Evolutionary conservation across 2,113 vertebrate species (phyloP), one percentile per base, ranked within the genome.

Genomic region (Tragelaphus buxtoni): DNA sequence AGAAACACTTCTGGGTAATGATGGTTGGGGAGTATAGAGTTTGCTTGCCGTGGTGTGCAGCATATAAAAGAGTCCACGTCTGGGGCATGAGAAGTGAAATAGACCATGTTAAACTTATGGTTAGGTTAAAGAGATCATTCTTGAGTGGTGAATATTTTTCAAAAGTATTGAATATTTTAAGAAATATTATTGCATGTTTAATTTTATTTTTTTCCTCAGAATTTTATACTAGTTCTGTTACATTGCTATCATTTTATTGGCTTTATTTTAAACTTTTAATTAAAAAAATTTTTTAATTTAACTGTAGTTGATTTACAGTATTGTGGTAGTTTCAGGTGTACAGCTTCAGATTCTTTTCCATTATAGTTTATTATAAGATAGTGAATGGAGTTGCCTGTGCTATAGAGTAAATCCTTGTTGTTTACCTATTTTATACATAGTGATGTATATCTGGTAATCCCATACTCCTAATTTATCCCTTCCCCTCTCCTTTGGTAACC

Each of bases 91-190:
- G 32, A 88, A 84, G 49, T 77, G 47, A 84, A 89, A 87, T 24
- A 89, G 65, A 91, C 13, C 4, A 30, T 84, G 90, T 95, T 35
- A 60, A 90, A 96, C 22, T 65, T 14, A 49, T 77, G 11, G 20
- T 79, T 87, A 81, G 85, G 87, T 93, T 95, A 26, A 88, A 92
- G 87, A 80, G 76, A 69, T 72, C 81, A 32, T 47, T 96, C 87
- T 81, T 56, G 39, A 30, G 22, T 51, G 26, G n/a, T 69, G 65
- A 69, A 39, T 69, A 69, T 69, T 69, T 69, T 69, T 92, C 87
- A 63, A n/a, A 85, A 60, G 63, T 42, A 74, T 26, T n/a, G 12
- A 69, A 7, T 65, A 35, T 63, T 95, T 96, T 74, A 55, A 5
- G 58, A 90, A 84, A 7, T 49, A 45, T 60, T 76, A 83, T 89